Evolutionary conservation across 2,113 vertebrate genomes (phyloP).

Genomic region (Labrus mixtus): DNA sequence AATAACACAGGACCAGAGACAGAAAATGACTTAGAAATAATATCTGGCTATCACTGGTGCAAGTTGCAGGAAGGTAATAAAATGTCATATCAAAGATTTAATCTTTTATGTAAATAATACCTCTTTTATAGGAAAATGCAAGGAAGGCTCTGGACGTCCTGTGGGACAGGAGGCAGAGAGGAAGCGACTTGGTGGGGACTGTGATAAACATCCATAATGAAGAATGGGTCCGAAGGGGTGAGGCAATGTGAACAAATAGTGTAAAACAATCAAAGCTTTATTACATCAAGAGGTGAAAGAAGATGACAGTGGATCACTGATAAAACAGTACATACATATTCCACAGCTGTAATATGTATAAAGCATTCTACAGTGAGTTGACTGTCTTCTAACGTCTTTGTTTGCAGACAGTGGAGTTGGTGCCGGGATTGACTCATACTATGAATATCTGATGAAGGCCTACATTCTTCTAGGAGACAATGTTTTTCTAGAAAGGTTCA

Average conservation of each 20-base stretch:
- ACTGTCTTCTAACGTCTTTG: conserved; percentile 14
- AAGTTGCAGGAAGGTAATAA: not conserved
- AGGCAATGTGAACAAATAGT: conserved; percentile 12
- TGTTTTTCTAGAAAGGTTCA: conserved; percentile 96
- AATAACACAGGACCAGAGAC: not conserved
- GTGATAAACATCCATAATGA: conserved; percentile 99
- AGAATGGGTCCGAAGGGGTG: conserved; percentile 91
- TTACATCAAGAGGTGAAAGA: not conserved
- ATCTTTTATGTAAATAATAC: not conserved
- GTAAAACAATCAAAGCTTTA: not conserved
- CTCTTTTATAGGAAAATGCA: conserved; percentile 88
- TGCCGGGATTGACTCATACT: conserved; percentile 98
- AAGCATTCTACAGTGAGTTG: not conserved
- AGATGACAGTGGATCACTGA: not conserved
- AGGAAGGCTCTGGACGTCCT: conserved; percentile 97
- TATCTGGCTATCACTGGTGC: not conserved
- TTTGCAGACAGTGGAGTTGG: conserved; percentile 95
- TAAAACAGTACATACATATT: not conserved
- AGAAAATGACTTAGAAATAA: not conserved
- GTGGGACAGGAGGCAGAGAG: conserved; percentile 96
- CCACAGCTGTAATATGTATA: not conserved
- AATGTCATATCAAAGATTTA: no score
- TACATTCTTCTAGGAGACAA: conserved; percentile 97
- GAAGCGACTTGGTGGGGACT: conserved; percentile 97
- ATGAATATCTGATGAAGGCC: conserved; percentile 98